A percentile compares a stretch with the other conserved stretches of the same genome.
These are phyloP conservation scores for Sialis lutaria DNA, from an alignment of 2,888 invertebrate species.

Conservation along the genomic window DNA sequence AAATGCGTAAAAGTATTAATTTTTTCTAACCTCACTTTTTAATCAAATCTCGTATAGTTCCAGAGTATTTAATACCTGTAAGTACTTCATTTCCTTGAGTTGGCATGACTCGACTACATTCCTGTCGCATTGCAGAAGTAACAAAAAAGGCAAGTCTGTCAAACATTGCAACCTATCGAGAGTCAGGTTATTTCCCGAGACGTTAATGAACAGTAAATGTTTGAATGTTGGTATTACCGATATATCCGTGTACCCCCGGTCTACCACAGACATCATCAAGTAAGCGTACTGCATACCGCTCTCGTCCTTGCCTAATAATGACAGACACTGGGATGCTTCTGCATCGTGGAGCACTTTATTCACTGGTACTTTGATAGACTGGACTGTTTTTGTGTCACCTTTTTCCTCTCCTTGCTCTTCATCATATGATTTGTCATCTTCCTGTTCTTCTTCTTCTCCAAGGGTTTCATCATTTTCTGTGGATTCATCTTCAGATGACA, in stretches of 20 bases:
- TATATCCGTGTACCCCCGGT: conserved; percentile 33
- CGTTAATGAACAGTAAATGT: conserved; percentile 36
- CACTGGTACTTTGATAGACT: conserved; percentile 12
- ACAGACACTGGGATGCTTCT: conserved; percentile 22
- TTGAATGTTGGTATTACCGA: conserved; percentile 29
- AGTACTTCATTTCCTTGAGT: conserved; percentile 32
- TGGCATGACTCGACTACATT: conserved; percentile 31
- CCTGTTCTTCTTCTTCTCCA: background rate
- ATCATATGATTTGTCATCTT: background rate
- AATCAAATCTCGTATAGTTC: too few species aligned
- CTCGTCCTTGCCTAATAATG: conserved; percentile 24
- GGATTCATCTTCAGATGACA: background rate
- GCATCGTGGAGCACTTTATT: conserved; percentile 20
- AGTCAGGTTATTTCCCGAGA: conserved; percentile 34
- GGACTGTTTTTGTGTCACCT: background rate
- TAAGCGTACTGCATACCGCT: conserved; percentile 35
- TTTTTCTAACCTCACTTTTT: too few species aligned
- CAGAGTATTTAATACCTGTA: conserved; percentile 27
- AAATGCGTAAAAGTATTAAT: too few species aligned
- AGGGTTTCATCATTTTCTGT: background rate
- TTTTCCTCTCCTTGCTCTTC: background rate
- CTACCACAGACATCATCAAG: conserved; percentile 32
- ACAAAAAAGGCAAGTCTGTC: conserved; percentile 31
- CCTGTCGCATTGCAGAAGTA: conserved; percentile 37
- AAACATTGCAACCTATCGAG: conserved; percentile 30